These are phyloP conservation scores for Chrysotoxum bicinctum DNA, from an alignment of 2,888 invertebrate species.

Conservation along the genomic window DNA sequence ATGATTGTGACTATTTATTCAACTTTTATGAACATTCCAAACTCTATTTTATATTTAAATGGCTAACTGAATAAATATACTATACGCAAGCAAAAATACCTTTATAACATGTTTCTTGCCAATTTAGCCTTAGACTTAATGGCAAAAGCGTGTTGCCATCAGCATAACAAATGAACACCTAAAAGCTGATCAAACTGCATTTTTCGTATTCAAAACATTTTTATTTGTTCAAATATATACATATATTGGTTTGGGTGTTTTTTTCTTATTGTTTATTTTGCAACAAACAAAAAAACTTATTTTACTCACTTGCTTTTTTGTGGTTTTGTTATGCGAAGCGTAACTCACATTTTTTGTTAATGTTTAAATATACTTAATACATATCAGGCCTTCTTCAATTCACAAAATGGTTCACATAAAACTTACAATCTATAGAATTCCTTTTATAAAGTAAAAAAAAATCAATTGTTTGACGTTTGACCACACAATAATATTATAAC, in stretches of 20 bases:
- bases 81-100: too few species aligned
- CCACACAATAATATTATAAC: constrained; percentile 1
- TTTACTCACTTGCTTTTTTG: background rate
- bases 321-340: background rate
- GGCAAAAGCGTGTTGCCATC: background rate
- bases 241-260: background rate
- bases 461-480: constrained; percentile 3
- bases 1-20: too few species aligned
- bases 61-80: too few species aligned
- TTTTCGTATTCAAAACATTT: constrained; percentile 17
- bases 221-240: background rate
- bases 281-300: background rate
- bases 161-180: background rate
- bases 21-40: too few species aligned
- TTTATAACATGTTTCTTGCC: background rate
- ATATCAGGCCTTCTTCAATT: background rate
- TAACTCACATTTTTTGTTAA: background rate
- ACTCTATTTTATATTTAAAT: too few species aligned
- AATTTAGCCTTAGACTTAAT: background rate
- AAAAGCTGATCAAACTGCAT: background rate
- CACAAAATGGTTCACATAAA: background rate
- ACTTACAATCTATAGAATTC: background rate
- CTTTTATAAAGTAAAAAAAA: background rate
- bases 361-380: background rate
- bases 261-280: background rate